Conservation (phyloP, 2,888 invertebrate genomes). For the Iselma pallidipennis region DNA sequence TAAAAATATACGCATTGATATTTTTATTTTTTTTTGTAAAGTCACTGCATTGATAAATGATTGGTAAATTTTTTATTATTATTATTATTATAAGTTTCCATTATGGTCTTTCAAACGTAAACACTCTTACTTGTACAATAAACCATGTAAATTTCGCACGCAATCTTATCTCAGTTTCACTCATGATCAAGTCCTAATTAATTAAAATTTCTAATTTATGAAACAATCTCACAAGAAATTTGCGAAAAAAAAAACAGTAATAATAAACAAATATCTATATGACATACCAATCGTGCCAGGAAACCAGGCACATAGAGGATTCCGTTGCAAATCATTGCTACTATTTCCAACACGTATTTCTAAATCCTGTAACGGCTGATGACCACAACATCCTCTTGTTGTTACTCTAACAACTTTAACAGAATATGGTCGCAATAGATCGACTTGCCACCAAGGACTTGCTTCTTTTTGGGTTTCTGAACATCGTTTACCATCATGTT, state of each 20-base stretch:
- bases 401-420: constrained; percentile 85
- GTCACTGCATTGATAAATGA: no score
- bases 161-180: neutral
- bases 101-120: neutral
- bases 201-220: constrained; percentile 22
- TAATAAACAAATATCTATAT: neutral
- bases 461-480: constrained; percentile 88
- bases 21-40: no score
- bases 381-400: constrained; percentile 82
- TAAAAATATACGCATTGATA: no score
- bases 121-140: neutral
- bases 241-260: no score
- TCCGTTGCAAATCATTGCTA: constrained; percentile 82
- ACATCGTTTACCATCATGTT: constrained; percentile 86
- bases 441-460: constrained; percentile 94
- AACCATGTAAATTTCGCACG: neutral
- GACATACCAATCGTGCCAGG: constrained; percentile 81
- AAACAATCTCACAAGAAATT: constrained; percentile 17
- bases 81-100: no score
- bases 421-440: constrained; percentile 80
- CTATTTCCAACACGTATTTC: constrained; percentile 92
- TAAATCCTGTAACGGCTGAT: constrained; percentile 85
- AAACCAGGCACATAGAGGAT: constrained; percentile 92
- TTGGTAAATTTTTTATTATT: no score
- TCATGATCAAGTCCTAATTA: constrained; percentile 6